Evolutionary conservation across 2,797 vertebrate species (phyloP), one percentile per base, ranked within the genome.

Genomic region (Pantherophis alleghaniensis): DNA sequence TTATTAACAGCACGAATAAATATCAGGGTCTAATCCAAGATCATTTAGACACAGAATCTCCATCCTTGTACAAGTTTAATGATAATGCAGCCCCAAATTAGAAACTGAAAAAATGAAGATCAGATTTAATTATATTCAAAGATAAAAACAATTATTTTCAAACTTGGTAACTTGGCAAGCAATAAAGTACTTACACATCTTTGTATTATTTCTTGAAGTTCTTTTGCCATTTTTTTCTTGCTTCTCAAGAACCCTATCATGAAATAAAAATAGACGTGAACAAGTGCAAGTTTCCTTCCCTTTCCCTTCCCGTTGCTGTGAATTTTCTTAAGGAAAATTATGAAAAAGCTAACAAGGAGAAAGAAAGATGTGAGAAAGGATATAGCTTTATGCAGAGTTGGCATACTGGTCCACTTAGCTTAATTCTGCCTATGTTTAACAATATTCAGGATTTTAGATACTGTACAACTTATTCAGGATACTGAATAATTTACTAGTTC

Each of bases 121-220:
- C n/a, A 69, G 55, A 53, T 57, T 92, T 12, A 2, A 90, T 93
- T 94, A 74, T 7, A 18, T 0, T 26, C 0, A 4, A 93, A 90
- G 2, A 94, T 61, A 6, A 93, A 91, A 93, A 86, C 1, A 5
- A 7, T 88, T 51, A 22, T 11, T 92, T 42, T 83, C 0, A 37
- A 60, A 47, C 2, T 91, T 10, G 18, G 14, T 24, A 91, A 74
- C 91, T 91, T 92, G 86, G 92, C 4, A 13, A 93, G 95, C 12
- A 94, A 94, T 86, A 94, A 93, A 89, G 28, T 96, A 98, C 99
- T 99, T 98, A 99, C 99, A 9, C 99, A 99, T 99, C 98, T 99
- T 97, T 98, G 98, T 96, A 99, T 98, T 96, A 99, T 97, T 95
- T 98, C 98, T 94, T 98, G 98, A 97, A 99, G 97, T 96, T 99